Evolutionary conservation across 2,888 invertebrate genomes (phyloP), one percentile per base, ranked within the genome.

Genomic region (Drosophila ezoana): DNA sequence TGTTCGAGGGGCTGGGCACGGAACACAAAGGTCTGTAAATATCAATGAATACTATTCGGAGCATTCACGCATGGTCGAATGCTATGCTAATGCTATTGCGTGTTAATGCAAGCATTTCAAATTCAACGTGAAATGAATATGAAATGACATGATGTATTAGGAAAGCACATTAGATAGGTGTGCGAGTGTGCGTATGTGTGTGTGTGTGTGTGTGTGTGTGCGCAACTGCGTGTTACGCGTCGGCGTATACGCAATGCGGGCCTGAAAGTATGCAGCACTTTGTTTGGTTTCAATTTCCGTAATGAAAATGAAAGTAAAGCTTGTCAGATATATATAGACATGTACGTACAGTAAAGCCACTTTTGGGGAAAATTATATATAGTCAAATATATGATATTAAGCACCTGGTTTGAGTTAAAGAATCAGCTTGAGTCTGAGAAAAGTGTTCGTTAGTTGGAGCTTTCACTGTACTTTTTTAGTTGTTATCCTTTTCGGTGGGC

Each of bases 251-350:
- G 89, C 72, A 89, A 78, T 80, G 33, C 20, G 28, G 51, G 68
- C 79, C 84, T 62, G 40, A 40, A 88, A 89, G 90, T 89, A 89
- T 75, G 90, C 85, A 73, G 32, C 78, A 65, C 47, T 56, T 66
- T 81, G 64, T 72, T 76, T 70, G 53, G 51, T 33, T 70, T 72
- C 57, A 65, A 89, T 69, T 86, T 66, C 11, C 49, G 52, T 89
- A 77, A 87, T 73, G 74, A 87, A 81, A 56, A 76, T 38, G 51
- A 69, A 67, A 68, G 51, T 48, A 28, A 23, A 51, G 35, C 54
- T 44, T 32, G 28, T n/a, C 23, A 14, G 35, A 44, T 33, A 61
- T 62, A 14, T 16, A 4, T 38, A 8, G 10, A 16, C 41, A 28
- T 38, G 14, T 44, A 16, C 28, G 10, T 16, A 35, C 37, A 16